Evolutionary conservation across 2,797 vertebrate genomes (phyloP).

Genomic region (Arremon brunneinucha): DNA sequence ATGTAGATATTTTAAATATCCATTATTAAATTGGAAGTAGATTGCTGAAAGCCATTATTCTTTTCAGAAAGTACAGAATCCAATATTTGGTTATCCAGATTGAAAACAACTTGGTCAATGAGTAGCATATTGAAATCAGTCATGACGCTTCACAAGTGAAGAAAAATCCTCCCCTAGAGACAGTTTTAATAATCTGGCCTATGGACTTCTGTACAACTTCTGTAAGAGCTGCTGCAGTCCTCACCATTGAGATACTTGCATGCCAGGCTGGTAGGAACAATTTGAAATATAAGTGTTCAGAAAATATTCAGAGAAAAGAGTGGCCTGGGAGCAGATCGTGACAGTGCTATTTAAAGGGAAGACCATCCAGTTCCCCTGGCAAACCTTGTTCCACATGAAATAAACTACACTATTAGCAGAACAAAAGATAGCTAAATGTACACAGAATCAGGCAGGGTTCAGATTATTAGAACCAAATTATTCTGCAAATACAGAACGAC

Average conservation of each 20-base stretch:
- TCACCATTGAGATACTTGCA: neutral
- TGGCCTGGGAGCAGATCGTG: neutral
- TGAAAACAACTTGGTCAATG: neutral
- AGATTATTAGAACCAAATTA: neutral
- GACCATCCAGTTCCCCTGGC: neutral
- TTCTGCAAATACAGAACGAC: accelerated
- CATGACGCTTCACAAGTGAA: neutral
- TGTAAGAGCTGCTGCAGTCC: neutral
- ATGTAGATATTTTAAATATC: neutral
- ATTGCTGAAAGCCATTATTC: neutral
- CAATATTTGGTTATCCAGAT: neutral
- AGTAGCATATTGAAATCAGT: neutral
- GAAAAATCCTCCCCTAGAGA: neutral
- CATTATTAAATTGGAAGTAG: neutral
- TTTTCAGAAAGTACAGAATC: neutral
- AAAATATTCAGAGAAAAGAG: neutral
- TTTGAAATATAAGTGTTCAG: neutral
- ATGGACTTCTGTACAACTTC: neutral
- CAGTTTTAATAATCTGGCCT: neutral
- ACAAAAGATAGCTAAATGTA: neutral
- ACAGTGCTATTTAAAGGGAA: neutral
- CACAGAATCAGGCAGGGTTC: neutral
- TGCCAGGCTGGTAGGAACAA: neutral
- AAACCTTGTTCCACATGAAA: neutral
- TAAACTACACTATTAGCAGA: neutral